Conservation (phyloP, 2,113 vertebrate genomes). For the Onychorhynchus coronatus region DNA sequence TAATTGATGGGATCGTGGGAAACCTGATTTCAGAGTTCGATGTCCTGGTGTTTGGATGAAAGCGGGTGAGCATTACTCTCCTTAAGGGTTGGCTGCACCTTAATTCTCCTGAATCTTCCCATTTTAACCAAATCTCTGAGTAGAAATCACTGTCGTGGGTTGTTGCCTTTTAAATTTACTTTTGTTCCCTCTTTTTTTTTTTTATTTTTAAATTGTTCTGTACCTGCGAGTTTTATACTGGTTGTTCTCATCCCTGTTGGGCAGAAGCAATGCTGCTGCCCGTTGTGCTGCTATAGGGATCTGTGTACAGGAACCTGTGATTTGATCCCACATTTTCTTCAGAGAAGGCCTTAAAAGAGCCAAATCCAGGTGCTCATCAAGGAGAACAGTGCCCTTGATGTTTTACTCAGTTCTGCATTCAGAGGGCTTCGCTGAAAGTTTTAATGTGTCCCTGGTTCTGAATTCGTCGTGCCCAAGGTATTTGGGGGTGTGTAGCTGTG, state of each 20-base stretch:
- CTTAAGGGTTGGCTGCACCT: background rate
- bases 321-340: background rate
- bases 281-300: background rate
- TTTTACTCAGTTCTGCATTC: background rate
- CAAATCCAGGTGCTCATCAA: background rate
- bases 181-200: no score
- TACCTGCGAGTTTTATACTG: background rate
- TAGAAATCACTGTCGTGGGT: background rate
- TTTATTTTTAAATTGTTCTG: background rate
- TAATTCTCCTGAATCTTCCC: background rate
- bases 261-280: background rate
- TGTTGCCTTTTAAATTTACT: background rate
- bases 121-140: background rate
- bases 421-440: background rate
- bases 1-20: background rate
- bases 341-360: background rate
- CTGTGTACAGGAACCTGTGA: background rate
- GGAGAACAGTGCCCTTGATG: background rate
- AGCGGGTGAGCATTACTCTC: background rate
- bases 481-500: background rate
- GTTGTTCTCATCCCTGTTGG: background rate
- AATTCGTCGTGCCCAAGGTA: background rate
- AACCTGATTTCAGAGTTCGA: background rate
- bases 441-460: background rate
- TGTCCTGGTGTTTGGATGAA: background rate